Percentiles rank a stretch among this genome's conserved stretches.
phyloP scores from a whole-genome alignment of 2,797 vertebrate species.

The Eulemur albifrons region DNA sequence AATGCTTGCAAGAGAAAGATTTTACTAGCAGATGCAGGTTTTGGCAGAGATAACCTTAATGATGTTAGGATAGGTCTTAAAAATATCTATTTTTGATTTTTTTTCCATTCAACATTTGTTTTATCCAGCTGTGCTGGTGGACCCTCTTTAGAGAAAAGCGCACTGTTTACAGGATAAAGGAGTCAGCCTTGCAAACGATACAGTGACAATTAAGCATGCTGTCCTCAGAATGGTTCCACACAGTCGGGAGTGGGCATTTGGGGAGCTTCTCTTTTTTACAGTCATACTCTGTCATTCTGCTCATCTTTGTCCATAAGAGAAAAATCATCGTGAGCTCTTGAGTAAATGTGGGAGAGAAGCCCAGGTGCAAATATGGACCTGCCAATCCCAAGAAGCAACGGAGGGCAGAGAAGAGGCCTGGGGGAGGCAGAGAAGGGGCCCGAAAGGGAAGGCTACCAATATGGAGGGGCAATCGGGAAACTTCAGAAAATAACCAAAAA shows the following conservation, averaged over 20 bases:
- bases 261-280: not conserved
- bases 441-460: slow-evolving; percentile 58
- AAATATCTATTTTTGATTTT: slow-evolving; percentile 50
- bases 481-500: not conserved
- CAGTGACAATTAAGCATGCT: not conserved
- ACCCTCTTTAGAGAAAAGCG: not conserved
- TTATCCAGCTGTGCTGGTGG: not conserved
- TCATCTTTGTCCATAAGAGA: not conserved
- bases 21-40: slow-evolving; percentile 48
- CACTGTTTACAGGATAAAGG: not conserved
- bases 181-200: not conserved
- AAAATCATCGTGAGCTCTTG: not conserved
- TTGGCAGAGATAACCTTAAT: slow-evolving; percentile 21
- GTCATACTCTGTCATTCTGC: not conserved
- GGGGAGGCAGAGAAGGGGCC: not conserved
- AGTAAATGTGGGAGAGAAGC: not conserved
- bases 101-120: not conserved
- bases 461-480: not conserved
- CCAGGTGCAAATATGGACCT: not conserved
- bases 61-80: slow-evolving; percentile 8
- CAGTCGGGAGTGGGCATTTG: rapidly evolving
- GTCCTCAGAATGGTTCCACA: rapidly evolving
- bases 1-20: slow-evolving; percentile 36
- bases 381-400: not conserved
- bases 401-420: not conserved